Evolutionary conservation across 37 sponge, comb jelly and placozoan species (phyloP), one percentile per base, ranked within the genome.

Genomic region (Chondrilla cf. caribensis): DNA sequence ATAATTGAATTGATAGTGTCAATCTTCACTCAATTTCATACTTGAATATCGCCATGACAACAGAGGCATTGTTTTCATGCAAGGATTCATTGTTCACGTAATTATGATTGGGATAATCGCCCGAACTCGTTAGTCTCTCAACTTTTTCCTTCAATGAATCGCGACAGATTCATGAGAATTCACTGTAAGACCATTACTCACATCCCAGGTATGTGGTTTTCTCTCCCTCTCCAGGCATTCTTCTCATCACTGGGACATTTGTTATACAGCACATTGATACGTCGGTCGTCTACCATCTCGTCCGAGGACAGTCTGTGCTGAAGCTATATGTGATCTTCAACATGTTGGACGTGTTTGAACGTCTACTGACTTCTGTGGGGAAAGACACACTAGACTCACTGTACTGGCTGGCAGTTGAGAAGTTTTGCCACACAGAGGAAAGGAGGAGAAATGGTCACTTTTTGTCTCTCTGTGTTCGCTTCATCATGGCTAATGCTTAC

Each of bases 241-340:
- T 91, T 4, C 60, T 94, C 21, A 25, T 82, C 22, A 15, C 79
- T 19, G 81, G 91, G 25, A 73, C 55, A 0, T 5, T 85, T 81
- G 83, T 35, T 0, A 58, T 94, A 82, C 43, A 78, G 0, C 87
- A 82, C 65, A 81, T 98, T 41, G 97, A 98, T 81, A 96, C 89
- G 8, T 96, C 97, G 4, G 83, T 94, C 36, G 31, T 96, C 0
- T 98, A 98, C 58, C 99, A 98, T 80, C 58, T 95, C 54, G 86
- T 98, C 43, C 73, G 97, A 39, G 99, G 90, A 28, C 99, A 98
- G 82, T 83, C 88, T 19, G 89, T 98, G 0, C 93, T 98, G 54
- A 98, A 98, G 79, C 84, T 95, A 28, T 98, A 98, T 58, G 97
- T 98, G 85, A 96, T 98, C 38, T 93, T 81, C 85, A 98, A 98